Base-by-base conservation (phyloP, 2,113 vertebrate species). In the Pomatostomus ruficeps region DNA sequence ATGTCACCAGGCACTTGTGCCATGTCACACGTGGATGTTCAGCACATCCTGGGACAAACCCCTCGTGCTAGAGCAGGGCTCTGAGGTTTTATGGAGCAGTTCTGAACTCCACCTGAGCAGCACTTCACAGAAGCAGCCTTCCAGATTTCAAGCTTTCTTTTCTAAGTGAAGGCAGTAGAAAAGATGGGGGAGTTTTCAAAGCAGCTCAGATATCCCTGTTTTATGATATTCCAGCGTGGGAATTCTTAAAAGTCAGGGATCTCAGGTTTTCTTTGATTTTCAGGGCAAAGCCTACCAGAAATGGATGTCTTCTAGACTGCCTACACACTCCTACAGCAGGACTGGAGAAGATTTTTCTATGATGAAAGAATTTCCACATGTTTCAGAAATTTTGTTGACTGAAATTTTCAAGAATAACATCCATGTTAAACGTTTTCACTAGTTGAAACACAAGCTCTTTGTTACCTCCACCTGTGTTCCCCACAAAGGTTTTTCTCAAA, bases 231-330 rank as follows among this genome's bases (percentile, higher is more conserved):
- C 38, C 36, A 63, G 59, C 0, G 7, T 92, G 76, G 86, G 85
- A 86, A 89, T 72, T 78, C 72, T 92, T 84, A 86, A 77, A 80
- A 95, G 85, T 59, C 88, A 67, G 11, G 15, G 45, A 83, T 95
- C 45, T 85, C 71, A 35, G 26, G 8, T 80, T 92, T 95, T 75
- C 62, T 91, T 82, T 66, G n/a, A 29, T 90, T 93, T 80, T 88
- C 80, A 84, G 84, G 51, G 92, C 57, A 73, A 89, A 96, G 63
- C 31, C 68, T 59, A 71, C 54, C 46, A 68, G 57, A 86, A 72
- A 78, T 0, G 0, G 36, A 68, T 63, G 57, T 89, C 92, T 91
- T 72, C 88, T 31, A 72, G 85, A 61, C 81, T 61, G 77, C 91
- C 63, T 81, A 29, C 89, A 72, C 71, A 76, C 75, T 76, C 67